These are phyloP conservation scores for Antechinus flavipes DNA, from an alignment of 2,113 vertebrate species.

Conservation along the genomic window DNA sequence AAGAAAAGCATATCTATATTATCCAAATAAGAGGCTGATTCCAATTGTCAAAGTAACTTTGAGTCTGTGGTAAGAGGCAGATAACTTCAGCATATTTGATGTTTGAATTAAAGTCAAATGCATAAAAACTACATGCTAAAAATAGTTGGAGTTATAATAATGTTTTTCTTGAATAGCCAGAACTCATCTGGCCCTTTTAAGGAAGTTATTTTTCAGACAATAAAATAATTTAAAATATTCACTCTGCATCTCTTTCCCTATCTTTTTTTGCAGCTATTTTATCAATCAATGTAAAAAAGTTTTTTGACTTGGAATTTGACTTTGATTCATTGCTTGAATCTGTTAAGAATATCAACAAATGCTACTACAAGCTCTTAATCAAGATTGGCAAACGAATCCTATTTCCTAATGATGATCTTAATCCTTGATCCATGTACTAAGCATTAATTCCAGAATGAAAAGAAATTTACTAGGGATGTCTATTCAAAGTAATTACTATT, in stretches of 20 bases:
- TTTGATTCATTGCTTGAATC: conserved; percentile 64
- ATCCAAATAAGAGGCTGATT: conserved; percentile 2
- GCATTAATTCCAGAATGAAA: conserved; percentile 80
- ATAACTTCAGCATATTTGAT: conserved; percentile 13
- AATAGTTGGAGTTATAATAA: neutral
- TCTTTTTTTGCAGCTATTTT: conserved; percentile 70
- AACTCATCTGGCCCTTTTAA: conserved; percentile 30
- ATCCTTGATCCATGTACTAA: conserved; percentile 70
- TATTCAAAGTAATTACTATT: conserved; percentile 76
- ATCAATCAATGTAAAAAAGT: conserved; percentile 75
- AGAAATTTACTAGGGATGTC: conserved; percentile 81
- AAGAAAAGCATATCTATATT: neutral
- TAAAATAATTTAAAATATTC: neutral
- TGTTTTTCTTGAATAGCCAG: neutral
- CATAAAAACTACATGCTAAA: neutral
- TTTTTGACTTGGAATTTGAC: conserved; percentile 75
- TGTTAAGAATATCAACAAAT: conserved; percentile 81
- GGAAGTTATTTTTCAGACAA: neutral
- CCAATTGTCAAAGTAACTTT: neutral
- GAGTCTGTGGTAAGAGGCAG: neutral
- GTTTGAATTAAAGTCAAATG: conserved; percentile 1
- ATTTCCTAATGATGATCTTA: conserved; percentile 84
- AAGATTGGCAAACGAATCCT: conserved; percentile 77
- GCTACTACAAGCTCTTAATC: conserved; percentile 78
- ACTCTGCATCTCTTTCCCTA: neutral